These are phyloP conservation scores for Ips nitidus DNA, from an alignment of 1,140 invertebrate species.

Conservation along the genomic window DNA sequence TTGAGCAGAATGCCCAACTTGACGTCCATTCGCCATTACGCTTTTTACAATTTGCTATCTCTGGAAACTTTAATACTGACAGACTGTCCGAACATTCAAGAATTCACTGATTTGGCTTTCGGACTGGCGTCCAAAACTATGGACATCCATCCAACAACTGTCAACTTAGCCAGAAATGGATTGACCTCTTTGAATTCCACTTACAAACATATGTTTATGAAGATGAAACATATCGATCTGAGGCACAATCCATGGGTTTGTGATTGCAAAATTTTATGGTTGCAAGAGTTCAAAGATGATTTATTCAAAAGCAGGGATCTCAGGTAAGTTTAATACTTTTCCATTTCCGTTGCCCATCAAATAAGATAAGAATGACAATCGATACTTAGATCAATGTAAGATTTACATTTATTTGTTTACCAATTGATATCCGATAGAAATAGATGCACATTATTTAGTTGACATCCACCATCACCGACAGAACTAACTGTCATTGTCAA, in stretches of 20 bases:
- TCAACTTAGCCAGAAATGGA: conserved; percentile 46
- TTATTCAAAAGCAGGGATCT: conserved; percentile 40
- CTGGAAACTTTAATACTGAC: conserved; percentile 46
- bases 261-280: conserved; percentile 48
- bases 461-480: too few relatives aligned
- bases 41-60: conserved; percentile 47
- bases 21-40: conserved; percentile 44
- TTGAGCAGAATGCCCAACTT: conserved; percentile 46
- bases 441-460: not conserved
- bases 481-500: too few relatives aligned
- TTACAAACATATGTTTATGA: conserved; percentile 44
- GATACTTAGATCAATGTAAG: too few relatives aligned
- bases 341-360: conserved; percentile 9
- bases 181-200: conserved; percentile 44
- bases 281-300: conserved; percentile 40
- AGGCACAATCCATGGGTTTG: conserved; percentile 48
- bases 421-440: not conserved
- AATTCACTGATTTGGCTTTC: conserved; percentile 47
- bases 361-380: not conserved
- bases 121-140: conserved; percentile 42
- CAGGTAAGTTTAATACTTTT: conserved; percentile 38
- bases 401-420: too few relatives aligned
- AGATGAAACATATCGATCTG: conserved; percentile 44
- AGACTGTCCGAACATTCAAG: conserved; percentile 43
- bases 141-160: conserved; percentile 36